phyloP scores from a whole-genome alignment of 2,113 vertebrate species.

The Protobothrops flavoviridis region DNA sequence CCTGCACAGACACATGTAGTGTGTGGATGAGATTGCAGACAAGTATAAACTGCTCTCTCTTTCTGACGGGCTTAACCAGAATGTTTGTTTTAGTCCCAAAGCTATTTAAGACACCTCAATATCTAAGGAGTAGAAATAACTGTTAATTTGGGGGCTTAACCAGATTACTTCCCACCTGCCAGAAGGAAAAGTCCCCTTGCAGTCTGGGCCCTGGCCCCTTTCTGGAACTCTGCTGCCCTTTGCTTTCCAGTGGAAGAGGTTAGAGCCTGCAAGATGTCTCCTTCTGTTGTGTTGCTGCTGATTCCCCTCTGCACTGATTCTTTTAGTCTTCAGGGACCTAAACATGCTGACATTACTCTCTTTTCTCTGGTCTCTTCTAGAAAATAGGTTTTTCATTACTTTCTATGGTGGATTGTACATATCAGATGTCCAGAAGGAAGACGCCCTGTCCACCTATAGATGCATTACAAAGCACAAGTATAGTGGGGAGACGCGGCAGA shows the following conservation, averaged over 20 bases:
- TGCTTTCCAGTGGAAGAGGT: not conserved
- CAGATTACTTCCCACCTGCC: not conserved
- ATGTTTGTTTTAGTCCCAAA: not conserved
- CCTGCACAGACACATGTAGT: not conserved
- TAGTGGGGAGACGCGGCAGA: slow-evolving; percentile 96
- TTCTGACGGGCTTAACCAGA: not conserved
- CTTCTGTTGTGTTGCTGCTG: not conserved
- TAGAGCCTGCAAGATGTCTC: not conserved
- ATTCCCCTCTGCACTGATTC: not conserved
- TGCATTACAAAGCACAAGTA: slow-evolving; percentile 99
- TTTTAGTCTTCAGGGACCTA: not conserved
- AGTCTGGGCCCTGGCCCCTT: not conserved
- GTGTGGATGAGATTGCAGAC: not conserved
- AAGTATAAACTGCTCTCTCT: not conserved
- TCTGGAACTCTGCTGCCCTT: not conserved
- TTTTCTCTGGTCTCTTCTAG: slow-evolving; percentile 71
- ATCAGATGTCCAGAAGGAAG: slow-evolving; percentile 98
- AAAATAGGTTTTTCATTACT: slow-evolving; percentile 96
- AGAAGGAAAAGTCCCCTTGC: not conserved
- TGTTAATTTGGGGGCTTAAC: not conserved
- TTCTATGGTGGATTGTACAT: slow-evolving; percentile 95
- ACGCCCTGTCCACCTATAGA: slow-evolving; percentile 97
- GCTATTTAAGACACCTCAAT: not conserved
- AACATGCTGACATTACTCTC: slow-evolving; percentile 38
- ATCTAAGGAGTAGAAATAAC: not conserved